Evolutionary conservation across 2,113 vertebrate genomes (phyloP), one percentile per base, ranked within the genome.

Genomic region (Hippocampus barbouri): DNA sequence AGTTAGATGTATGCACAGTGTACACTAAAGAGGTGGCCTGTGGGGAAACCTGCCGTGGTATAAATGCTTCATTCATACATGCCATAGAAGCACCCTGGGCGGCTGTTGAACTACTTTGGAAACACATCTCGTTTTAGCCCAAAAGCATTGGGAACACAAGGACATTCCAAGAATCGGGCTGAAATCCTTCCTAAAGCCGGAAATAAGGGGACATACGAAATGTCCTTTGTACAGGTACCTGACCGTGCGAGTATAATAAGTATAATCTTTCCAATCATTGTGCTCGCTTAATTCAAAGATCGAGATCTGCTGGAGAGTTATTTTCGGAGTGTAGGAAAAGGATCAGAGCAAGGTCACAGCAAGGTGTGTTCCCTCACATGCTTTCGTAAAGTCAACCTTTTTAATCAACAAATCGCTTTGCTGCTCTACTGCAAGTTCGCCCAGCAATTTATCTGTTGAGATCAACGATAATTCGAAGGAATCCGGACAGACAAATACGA

Each of bases 31-130:
- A 51, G 41, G 47, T 63, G 68, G 72, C 70, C 75, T 68, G 45
- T 34, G 51, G 71, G 68, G 77, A 47, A 61, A 53, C 56, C 66
- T 54, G 49, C 5, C 34, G 34, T 6, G 34, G 65, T 53, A 85
- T 75, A 81, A 86, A 83, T 57, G 74, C 71, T 78, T 71, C 63
- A 82, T 84, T 85, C 83, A 84, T 69, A 75, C 83, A 79, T 70
- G 72, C 70, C 76, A 72, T 34, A 67, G 34, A 69, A 51, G 71
- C 45, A 66, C 62, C 69, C 61, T 60, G 5, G 78, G 66, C 70
- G 69, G 63, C 66, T 43, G 41, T 66, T 1, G 38, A 74, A 47
- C 75, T 72, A 75, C 73, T 72, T 76, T 45, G 69, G 78, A 85
- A 87, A 82, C 34, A n/a, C 66, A 69, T 72, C 61, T 71, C 80